Percentiles rank a stretch among this genome's conserved stretches.
These are phyloP conservation scores for Boulengeromyrus knoepffleri DNA, from an alignment of 2,113 vertebrate genomes.

Conservation along the genomic window DNA sequence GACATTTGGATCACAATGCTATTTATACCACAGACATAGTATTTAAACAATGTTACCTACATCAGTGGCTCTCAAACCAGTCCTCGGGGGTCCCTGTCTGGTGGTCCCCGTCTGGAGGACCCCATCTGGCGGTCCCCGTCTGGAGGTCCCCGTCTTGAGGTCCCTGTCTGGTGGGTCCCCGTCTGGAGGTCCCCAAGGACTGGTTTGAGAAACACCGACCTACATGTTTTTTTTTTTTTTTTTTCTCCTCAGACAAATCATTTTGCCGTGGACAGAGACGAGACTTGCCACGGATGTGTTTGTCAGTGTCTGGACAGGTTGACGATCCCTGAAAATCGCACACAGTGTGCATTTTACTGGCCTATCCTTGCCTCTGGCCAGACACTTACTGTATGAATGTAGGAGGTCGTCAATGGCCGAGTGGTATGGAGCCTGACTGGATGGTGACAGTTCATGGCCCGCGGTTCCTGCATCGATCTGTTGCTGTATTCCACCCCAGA, in stretches of 20 bases:
- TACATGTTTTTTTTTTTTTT: background rate
- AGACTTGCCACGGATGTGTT: background rate
- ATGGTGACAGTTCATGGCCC: slow-evolving; percentile 37
- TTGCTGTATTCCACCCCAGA: background rate
- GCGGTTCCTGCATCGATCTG: slow-evolving; percentile 25
- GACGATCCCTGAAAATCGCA: background rate
- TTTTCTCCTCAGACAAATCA: background rate
- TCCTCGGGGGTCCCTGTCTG: background rate
- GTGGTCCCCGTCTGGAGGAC: too few relatives aligned
- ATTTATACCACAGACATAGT: background rate
- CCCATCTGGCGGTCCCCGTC: too few relatives aligned
- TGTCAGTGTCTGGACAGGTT: background rate
- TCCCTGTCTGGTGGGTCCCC: too few relatives aligned
- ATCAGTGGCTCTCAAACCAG: background rate
- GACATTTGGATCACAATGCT: background rate
- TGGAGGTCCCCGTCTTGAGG: too few relatives aligned
- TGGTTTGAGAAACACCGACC: background rate
- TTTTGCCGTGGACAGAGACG: background rate
- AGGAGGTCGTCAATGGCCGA: background rate
- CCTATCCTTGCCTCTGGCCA: background rate
- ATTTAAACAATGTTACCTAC: background rate
- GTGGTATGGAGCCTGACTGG: slow-evolving; percentile 27
- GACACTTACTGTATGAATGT: background rate
- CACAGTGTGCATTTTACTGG: background rate
- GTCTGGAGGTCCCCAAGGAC: background rate